phyloP scores from a whole-genome alignment of 2,797 vertebrate genomes.

The Glossophaga mutica region DNA sequence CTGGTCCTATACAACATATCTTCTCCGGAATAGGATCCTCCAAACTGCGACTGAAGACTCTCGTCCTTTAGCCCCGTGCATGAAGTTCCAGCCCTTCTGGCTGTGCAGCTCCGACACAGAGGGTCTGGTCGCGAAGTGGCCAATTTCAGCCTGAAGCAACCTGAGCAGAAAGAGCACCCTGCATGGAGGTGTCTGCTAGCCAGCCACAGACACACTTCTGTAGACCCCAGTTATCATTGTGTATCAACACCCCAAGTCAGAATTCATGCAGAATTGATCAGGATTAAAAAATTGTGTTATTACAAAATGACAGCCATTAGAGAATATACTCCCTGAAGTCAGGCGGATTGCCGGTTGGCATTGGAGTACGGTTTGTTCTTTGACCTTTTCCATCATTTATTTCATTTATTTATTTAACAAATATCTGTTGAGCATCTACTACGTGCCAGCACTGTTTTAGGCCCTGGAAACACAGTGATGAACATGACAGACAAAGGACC shows the following conservation, averaged over 20 bases:
- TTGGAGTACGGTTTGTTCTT: neutral
- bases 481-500: neutral
- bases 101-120: neutral
- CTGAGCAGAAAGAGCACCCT: neutral
- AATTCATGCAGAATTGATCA: neutral
- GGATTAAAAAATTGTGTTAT: constrained; percentile 15
- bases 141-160: neutral
- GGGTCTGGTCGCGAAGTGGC: neutral
- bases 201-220: neutral
- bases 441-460: neutral
- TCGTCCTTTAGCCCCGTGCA: neutral
- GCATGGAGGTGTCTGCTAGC: neutral
- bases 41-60: neutral
- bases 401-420: neutral
- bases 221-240: neutral
- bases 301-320: neutral
- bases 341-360: neutral
- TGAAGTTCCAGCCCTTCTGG: neutral
- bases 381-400: neutral
- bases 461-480: neutral
- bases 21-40: neutral
- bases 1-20: neutral
- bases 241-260: neutral
- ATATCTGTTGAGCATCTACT: neutral
- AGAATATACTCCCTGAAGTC: neutral